Conservation (phyloP, 2,113 vertebrate species). For the Siniperca knerii region DNA sequence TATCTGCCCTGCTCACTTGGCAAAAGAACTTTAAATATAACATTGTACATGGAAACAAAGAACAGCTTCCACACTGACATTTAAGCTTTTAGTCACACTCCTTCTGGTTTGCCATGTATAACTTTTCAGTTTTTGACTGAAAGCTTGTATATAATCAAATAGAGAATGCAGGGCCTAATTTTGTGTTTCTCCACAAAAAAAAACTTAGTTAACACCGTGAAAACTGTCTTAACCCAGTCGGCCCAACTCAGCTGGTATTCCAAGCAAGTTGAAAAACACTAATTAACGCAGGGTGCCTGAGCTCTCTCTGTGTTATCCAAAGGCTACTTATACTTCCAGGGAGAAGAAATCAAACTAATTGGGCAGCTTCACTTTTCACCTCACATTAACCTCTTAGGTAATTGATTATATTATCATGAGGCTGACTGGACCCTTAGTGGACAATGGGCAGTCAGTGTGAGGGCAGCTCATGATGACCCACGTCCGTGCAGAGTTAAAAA, state of each 20-base stretch:
- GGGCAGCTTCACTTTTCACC: slow-evolving; percentile 48
- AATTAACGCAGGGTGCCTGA: slow-evolving; percentile 41
- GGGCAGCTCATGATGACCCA: slow-evolving; percentile 28
- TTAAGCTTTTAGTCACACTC: neutral
- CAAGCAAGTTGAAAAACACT: slow-evolving; percentile 18
- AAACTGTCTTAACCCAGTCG: slow-evolving; percentile 14
- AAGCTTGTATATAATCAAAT: neutral
- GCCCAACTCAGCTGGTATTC: slow-evolving; percentile 9
- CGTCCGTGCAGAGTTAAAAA: slow-evolving; percentile 24
- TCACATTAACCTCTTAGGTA: slow-evolving; percentile 47
- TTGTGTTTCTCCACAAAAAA: slow-evolving; percentile 10
- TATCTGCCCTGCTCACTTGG: no score
- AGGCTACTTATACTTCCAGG: slow-evolving; percentile 42
- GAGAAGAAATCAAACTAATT: slow-evolving; percentile 56
- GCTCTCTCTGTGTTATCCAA: slow-evolving; percentile 23
- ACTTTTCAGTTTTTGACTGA: neutral
- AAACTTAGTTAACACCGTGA: slow-evolving; percentile 9
- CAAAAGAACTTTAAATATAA: neutral
- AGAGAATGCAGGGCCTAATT: neutral
- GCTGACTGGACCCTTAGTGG: slow-evolving; percentile 40
- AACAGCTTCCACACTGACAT: neutral
- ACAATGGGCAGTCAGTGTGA: slow-evolving; percentile 1
- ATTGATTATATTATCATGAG: slow-evolving; percentile 52
- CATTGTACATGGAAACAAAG: neutral
- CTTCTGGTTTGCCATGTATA: neutral